phyloP scores from a whole-genome alignment of 2,888 invertebrate genomes.

The Metacarcinus magister region DNA sequence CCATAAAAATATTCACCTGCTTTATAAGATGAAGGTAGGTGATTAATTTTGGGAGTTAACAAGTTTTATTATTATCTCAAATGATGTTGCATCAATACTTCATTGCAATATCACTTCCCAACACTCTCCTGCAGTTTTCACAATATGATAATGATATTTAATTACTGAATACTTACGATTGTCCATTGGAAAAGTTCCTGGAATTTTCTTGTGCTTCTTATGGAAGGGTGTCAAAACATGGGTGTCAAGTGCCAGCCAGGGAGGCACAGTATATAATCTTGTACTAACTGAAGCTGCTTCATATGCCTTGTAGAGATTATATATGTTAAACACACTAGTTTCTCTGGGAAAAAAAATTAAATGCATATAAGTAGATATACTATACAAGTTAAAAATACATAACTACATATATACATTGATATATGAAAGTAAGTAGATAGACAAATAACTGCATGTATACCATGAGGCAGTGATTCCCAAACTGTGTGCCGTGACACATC shows the following conservation, averaged over 20 bases:
- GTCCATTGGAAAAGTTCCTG: conserved; percentile 81
- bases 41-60: no score
- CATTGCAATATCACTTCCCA: no score
- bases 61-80: no score
- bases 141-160: neutral
- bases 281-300: neutral
- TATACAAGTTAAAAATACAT: neutral
- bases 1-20: no score
- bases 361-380: neutral
- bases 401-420: neutral
- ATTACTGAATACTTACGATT: conserved; percentile 74
- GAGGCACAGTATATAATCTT: conserved; percentile 59
- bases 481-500: no score
- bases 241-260: conserved; percentile 80
- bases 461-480: no score
- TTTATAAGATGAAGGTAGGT: no score
- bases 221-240: conserved; percentile 79
- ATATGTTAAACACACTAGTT: neutral
- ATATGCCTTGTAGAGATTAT: conserved; percentile 58
- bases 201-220: conserved; percentile 78
- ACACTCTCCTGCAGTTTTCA: neutral
- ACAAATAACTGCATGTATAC: no score
- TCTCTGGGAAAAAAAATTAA: conserved; percentile 48
- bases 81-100: no score
- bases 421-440: neutral